A percentile compares a stretch with the other conserved stretches of the same genome.
phyloP scores from a whole-genome alignment of 1,140 invertebrate species.

The Cecropterus lyciades region DNA sequence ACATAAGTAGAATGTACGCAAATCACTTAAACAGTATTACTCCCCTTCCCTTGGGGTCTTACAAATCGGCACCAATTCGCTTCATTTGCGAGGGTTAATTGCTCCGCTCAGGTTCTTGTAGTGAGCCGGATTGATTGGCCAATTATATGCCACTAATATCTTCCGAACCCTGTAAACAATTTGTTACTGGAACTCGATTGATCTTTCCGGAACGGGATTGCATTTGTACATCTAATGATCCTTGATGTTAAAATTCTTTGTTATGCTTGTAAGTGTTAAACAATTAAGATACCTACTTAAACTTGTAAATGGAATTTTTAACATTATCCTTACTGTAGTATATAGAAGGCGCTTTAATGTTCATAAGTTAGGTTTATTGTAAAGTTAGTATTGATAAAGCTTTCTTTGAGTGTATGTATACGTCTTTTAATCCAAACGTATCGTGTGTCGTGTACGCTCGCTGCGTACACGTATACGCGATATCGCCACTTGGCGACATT shows the following conservation, averaged over 20 bases:
- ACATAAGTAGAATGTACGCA: background rate
- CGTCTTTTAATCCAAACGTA: too few species aligned
- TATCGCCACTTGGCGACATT: too few species aligned
- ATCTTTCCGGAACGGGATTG: background rate
- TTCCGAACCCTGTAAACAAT: constrained; percentile 40
- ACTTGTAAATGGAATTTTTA: too few species aligned
- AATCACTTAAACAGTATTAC: constrained; percentile 13
- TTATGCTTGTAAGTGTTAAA: background rate
- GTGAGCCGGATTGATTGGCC: constrained; percentile 64
- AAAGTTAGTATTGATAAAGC: too few species aligned
- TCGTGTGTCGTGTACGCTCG: too few species aligned
- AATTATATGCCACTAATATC: constrained; percentile 62
- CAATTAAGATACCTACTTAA: too few species aligned
- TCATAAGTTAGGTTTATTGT: too few species aligned
- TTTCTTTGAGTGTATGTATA: too few species aligned
- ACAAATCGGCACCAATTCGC: constrained; percentile 51
- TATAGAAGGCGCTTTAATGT: too few species aligned
- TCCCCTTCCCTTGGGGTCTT: constrained; percentile 30
- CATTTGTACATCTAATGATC: background rate
- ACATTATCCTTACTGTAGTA: too few species aligned
- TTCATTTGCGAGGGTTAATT: constrained; percentile 56
- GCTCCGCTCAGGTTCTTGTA: constrained; percentile 51
- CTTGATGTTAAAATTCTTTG: background rate
- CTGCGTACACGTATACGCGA: too few species aligned
- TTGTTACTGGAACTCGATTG: constrained; percentile 7